Evolutionary conservation across 2,113 vertebrate genomes (phyloP).

Genomic region (Addax nasomaculatus): DNA sequence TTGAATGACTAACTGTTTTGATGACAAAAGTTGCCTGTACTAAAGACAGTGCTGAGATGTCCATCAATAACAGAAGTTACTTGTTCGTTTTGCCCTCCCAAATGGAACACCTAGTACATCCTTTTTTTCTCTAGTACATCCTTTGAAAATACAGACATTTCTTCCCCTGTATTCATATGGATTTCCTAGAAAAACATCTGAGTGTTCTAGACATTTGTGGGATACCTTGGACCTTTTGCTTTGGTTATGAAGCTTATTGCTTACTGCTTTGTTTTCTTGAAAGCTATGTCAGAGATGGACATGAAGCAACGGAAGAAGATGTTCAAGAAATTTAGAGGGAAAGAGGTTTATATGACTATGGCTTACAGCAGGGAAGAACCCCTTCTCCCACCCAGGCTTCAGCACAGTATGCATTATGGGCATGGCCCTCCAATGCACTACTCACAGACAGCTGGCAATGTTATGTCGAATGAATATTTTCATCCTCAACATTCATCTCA

Average conservation of each 20-base stretch:
- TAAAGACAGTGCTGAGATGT: not conserved
- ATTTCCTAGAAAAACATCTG: not conserved
- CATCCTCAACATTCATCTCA: constrained; percentile 76
- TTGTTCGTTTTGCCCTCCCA: constrained; percentile 1
- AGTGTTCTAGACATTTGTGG: not conserved
- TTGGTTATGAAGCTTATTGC: constrained; percentile 20
- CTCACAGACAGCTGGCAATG: constrained; percentile 62
- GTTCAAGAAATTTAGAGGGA: constrained; percentile 90
- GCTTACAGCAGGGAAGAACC: constrained; percentile 82
- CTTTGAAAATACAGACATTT: not conserved
- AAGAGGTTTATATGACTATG: constrained; percentile 85
- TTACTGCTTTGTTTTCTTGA: constrained; percentile 12
- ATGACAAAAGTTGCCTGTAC: not conserved
- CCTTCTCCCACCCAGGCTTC: constrained; percentile 84
- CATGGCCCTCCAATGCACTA: constrained; percentile 70
- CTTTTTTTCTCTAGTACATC: not conserved
- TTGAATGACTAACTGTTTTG: not conserved
- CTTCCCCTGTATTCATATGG: not conserved
- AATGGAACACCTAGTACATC: not conserved
- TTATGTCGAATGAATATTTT: constrained; percentile 81
- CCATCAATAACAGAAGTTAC: not conserved
- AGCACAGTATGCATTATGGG: constrained; percentile 76
- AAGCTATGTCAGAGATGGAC: constrained; percentile 83
- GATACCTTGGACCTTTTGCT: not conserved
- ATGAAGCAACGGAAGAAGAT: constrained; percentile 84